phyloP scores from a whole-genome alignment of 2,888 invertebrate species.

The Eupithecia pulchellata region DNA sequence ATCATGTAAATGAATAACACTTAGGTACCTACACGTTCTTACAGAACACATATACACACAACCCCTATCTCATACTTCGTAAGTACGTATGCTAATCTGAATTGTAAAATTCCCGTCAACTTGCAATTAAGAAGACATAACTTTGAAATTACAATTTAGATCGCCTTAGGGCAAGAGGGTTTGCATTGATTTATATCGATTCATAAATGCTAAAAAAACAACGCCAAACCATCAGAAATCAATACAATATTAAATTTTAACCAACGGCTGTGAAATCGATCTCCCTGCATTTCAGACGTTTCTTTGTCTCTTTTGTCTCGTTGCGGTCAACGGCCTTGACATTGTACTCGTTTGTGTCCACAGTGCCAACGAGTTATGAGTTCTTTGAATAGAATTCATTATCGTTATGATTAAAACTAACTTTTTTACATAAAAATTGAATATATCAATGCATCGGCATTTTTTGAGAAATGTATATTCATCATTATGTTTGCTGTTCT shows the following conservation, averaged over 20 bases:
- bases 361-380: constrained; percentile 30
- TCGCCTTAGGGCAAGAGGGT: neutral
- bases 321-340: constrained; percentile 79
- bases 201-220: neutral
- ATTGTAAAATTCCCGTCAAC: neutral
- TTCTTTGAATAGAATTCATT: neutral
- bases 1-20: no score
- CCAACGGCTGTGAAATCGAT: constrained; percentile 24
- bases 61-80: no score
- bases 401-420: neutral
- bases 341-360: constrained; percentile 70
- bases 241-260: neutral
- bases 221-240: neutral
- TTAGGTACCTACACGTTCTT: no score
- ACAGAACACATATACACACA: no score
- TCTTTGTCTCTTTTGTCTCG: neutral
- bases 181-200: neutral
- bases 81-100: neutral
- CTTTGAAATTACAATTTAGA: no score
- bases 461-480: neutral
- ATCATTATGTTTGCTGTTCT: neutral
- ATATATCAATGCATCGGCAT: neutral
- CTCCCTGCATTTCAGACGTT: constrained; percentile 39
- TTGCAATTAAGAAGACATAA: neutral
- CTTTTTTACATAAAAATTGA: neutral